Conservation (phyloP, 2,113 vertebrate species). For the Melospiza melodia region DNA sequence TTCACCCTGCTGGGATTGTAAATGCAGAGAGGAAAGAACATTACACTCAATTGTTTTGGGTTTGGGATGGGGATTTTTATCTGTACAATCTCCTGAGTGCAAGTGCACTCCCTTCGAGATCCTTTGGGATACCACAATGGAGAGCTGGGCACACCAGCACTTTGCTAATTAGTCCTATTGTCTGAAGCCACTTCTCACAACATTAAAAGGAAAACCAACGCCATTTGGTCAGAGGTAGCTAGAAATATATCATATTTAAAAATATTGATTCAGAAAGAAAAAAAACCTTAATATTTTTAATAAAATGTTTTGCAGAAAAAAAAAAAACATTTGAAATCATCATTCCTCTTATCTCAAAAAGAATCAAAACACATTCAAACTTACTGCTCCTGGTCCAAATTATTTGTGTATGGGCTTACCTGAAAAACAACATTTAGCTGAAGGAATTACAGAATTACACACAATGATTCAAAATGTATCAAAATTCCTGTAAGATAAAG, state of each 20-base stretch:
- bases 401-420: not conserved
- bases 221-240: not conserved
- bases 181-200: not conserved
- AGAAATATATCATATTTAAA: not conserved
- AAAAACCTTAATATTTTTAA: accelerated
- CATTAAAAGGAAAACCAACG: not conserved
- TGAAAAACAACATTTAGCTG: not conserved
- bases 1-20: not conserved
- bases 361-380: not conserved
- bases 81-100: not conserved
- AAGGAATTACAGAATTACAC: not conserved
- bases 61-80: not conserved
- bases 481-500: not conserved
- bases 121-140: accelerated
- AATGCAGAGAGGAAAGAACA: not conserved
- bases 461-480: not conserved
- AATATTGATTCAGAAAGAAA: not conserved
- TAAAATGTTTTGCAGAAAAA: not conserved
- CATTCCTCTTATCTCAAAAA: not conserved
- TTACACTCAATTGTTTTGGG: not conserved
- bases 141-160: not conserved
- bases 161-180: too few relatives aligned
- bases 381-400: not conserved
- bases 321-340: not conserved
- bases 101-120: not conserved